Conservation (phyloP, 2,797 vertebrate species). For the Danio aesculapii region DNA sequence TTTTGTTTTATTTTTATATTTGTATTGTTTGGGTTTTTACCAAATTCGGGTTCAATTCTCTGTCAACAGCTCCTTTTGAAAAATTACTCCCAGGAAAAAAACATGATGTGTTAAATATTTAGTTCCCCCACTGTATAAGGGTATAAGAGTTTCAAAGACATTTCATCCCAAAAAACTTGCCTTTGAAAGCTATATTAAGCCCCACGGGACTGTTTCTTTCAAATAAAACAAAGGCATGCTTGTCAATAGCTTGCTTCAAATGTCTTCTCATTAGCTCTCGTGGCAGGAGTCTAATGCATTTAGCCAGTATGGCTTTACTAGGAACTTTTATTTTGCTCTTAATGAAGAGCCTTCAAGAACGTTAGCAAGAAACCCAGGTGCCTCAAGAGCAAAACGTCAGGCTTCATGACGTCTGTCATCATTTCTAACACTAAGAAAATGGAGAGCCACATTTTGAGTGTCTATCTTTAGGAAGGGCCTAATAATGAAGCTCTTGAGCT, state of each 20-base stretch:
- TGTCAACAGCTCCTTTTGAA: no score
- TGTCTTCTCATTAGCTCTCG: slow-evolving; percentile 18
- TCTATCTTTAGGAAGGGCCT: slow-evolving; percentile 36
- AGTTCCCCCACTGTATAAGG: not conserved
- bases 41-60: no score
- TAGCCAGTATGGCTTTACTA: slow-evolving; percentile 2
- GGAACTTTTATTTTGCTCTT: not conserved
- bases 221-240: not conserved
- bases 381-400: not conserved
- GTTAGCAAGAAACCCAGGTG: slow-evolving; percentile 11
- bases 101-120: no score
- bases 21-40: no score
- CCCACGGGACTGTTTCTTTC: not conserved
- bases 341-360: slow-evolving; percentile 18
- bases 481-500: slow-evolving; percentile 49
- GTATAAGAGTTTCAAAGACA: not conserved
- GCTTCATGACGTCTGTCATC: not conserved
- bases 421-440: slow-evolving; percentile 34
- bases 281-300: slow-evolving; percentile 29
- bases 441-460: slow-evolving; percentile 22
- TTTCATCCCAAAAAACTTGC: not conserved
- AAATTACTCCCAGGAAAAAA: no score
- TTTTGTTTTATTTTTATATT: no score
- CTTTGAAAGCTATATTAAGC: not conserved
- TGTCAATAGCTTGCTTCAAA: slow-evolving; percentile 2